phyloP scores from a whole-genome alignment of 2,113 vertebrate species.

The Prolemur simus region DNA sequence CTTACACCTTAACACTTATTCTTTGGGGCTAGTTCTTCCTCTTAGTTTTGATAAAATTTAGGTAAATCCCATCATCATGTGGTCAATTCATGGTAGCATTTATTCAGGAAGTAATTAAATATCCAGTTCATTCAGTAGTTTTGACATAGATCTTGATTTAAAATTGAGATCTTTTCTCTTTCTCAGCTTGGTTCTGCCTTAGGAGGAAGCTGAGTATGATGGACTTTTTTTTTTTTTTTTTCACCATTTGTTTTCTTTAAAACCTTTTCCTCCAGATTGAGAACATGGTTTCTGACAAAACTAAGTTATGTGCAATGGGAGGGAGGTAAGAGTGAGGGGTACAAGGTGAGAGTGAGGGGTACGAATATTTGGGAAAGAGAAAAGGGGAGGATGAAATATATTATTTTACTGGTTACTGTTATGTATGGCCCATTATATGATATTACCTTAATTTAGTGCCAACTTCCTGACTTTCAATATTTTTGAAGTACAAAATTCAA shows the following conservation, averaged over 20 bases:
- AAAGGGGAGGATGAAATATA: neutral
- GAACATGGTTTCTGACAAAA: neutral
- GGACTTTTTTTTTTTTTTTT: neutral
- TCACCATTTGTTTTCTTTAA: neutral
- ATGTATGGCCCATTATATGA: neutral
- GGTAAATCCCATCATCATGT: neutral
- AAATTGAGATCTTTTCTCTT: neutral
- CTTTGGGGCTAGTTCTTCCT: neutral
- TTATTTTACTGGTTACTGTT: neutral
- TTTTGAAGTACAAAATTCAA: neutral
- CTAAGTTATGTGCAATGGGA: neutral
- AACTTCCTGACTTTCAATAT: neutral
- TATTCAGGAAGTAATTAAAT: neutral
- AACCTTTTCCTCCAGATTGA: neutral
- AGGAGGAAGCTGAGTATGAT: neutral
- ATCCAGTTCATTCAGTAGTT: neutral
- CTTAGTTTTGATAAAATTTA: neutral
- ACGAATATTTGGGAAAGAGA: neutral
- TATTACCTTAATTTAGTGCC: neutral
- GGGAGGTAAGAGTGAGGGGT: neutral
- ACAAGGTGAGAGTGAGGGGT: fast-evolving
- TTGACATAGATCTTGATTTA: neutral
- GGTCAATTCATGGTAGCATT: neutral
- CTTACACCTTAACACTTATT: neutral
- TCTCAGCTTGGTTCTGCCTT: neutral